Conservation (phyloP, 2,797 vertebrate genomes). For the Jordanella pulchra region DNA sequence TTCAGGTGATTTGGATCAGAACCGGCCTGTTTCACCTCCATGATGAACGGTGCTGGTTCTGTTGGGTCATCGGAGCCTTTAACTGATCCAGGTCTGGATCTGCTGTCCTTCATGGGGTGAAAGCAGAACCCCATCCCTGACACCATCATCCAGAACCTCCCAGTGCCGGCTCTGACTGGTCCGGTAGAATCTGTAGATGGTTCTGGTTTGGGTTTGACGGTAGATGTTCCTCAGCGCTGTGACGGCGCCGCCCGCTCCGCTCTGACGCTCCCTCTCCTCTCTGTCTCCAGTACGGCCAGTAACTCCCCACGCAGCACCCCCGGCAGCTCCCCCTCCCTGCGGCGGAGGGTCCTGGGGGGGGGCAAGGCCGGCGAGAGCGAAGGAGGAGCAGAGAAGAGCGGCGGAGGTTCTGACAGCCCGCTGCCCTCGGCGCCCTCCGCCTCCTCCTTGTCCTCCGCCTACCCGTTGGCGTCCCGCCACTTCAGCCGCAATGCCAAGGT, state of each 20-base stretch:
- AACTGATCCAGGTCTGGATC: too few species aligned
- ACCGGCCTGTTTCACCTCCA: too few species aligned
- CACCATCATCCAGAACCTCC: too few species aligned
- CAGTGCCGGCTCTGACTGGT: too few species aligned
- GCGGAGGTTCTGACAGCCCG: slow-evolving; percentile 71
- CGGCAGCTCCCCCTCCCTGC: slow-evolving; percentile 88
- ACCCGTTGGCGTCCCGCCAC: slow-evolving; percentile 85
- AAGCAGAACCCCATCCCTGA: too few species aligned
- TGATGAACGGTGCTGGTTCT: too few species aligned
- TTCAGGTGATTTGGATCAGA: too few species aligned
- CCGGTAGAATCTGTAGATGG: too few species aligned
- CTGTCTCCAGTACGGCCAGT: slow-evolving; percentile 83
- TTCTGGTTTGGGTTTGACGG: too few species aligned
- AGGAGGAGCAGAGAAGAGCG: slow-evolving; percentile 64
- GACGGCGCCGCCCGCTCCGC: neutral
- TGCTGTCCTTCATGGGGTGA: too few species aligned
- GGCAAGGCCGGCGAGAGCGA: slow-evolving; percentile 79
- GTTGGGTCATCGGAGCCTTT: too few species aligned
- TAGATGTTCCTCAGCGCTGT: too few species aligned
- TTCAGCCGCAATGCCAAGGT: slow-evolving; percentile 92
- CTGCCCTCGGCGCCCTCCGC: slow-evolving; percentile 74
- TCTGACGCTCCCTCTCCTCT: neutral
- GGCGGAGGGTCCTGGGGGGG: slow-evolving; percentile 84
- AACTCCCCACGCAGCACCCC: slow-evolving; percentile 91
- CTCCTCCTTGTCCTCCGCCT: slow-evolving; percentile 80